Conservation (phyloP, 1,140 invertebrate genomes). For the Paracyclopina nana region DNA sequence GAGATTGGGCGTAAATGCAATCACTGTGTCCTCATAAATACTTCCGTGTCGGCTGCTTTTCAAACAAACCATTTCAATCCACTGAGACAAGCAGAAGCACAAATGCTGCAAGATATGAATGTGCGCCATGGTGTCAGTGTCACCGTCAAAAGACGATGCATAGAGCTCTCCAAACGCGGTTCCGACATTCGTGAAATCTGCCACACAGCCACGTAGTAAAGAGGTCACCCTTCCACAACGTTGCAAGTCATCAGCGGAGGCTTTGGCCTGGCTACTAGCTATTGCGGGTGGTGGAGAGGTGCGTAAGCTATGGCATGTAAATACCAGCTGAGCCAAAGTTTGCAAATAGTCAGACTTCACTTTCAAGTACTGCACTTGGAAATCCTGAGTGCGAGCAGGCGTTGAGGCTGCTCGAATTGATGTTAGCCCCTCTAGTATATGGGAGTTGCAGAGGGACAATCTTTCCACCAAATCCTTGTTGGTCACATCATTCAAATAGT, state of each 20-base stretch:
- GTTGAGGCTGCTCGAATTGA: conserved; percentile 40
- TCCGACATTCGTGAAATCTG: conserved; percentile 48
- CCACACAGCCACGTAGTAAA: conserved; percentile 52
- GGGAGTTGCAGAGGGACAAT: conserved; percentile 8
- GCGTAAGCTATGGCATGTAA: conserved; percentile 56
- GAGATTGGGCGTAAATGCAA: conserved; percentile 2
- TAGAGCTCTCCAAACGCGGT: conserved; percentile 61
- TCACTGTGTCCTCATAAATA: conserved; percentile 6
- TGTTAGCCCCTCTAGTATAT: conserved; percentile 1
- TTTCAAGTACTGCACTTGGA: conserved; percentile 51
- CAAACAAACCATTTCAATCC: conserved; percentile 40
- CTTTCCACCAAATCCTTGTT: conserved; percentile 14
- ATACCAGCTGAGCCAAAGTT: conserved; percentile 47
- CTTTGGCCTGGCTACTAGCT: conserved; percentile 52
- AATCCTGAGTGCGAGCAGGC: conserved; percentile 32
- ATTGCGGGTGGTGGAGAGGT: conserved; percentile 82
- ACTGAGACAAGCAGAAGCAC: conserved; percentile 47
- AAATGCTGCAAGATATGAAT: conserved; percentile 54
- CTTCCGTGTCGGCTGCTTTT: conserved; percentile 13
- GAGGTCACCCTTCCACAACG: conserved; percentile 58
- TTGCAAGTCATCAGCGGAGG: conserved; percentile 55
- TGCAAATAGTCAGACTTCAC: conserved; percentile 53
- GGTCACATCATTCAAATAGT: conserved; percentile 3
- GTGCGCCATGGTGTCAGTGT: conserved; percentile 57
- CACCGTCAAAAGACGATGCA: conserved; percentile 64